Conservation (phyloP, 92 coral and sea anemone species). For the Meandrina meandrites region DNA sequence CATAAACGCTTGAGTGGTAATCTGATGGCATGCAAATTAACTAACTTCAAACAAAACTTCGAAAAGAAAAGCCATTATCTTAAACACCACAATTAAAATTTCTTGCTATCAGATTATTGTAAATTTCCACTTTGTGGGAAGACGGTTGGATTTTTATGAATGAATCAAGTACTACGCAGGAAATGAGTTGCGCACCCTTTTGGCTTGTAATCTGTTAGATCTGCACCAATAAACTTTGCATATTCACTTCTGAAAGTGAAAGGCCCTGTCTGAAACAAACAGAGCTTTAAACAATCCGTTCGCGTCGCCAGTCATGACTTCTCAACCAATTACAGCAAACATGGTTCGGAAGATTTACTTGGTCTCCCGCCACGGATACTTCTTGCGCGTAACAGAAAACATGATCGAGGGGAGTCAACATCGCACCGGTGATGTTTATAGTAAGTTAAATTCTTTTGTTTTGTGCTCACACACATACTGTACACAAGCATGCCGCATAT, state of each 20-base stretch:
- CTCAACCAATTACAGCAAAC: conserved; percentile 9
- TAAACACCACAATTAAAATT: background rate
- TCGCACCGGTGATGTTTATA: background rate
- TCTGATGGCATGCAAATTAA: background rate
- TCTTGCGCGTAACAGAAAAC: conserved; percentile 41
- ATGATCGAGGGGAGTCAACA: conserved; percentile 25
- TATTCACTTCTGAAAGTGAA: conserved; percentile 6
- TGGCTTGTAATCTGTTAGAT: background rate
- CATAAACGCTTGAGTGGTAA: background rate
- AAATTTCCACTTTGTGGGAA: background rate
- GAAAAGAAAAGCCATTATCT: conserved; percentile 4
- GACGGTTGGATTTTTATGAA: background rate
- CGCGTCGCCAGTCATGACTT: background rate
- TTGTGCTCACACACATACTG: background rate
- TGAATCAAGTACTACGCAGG: background rate
- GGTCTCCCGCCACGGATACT: conserved; percentile 36
- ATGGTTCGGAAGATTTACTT: conserved; percentile 14
- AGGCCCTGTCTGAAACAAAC: background rate
- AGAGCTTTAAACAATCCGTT: background rate
- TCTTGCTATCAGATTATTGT: background rate
- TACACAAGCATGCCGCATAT: no score
- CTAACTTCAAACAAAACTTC: background rate
- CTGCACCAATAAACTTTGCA: background rate
- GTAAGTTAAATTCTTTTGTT: conserved; percentile 8
- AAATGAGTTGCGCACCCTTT: background rate